phyloP scores from a whole-genome alignment of 53 echinoderm and acorn worm genomes.

The Temnopleurus reevesii region DNA sequence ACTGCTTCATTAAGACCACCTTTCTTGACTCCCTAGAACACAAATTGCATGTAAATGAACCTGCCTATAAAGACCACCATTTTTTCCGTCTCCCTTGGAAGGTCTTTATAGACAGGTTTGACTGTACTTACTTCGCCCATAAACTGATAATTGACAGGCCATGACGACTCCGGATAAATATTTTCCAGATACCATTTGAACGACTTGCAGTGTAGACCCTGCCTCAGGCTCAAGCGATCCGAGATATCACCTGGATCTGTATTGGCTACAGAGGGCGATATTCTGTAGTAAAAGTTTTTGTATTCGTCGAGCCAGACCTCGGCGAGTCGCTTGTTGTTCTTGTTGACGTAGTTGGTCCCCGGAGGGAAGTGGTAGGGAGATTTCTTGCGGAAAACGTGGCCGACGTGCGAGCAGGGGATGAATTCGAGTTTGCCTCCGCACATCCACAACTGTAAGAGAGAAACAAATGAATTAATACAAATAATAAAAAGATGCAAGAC shows the following conservation, averaged over 20 bases:
- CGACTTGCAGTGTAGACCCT: slow-evolving; percentile 80
- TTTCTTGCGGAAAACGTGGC: slow-evolving; percentile 97
- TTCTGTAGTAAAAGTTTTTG: slow-evolving; percentile 96
- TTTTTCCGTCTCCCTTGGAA: too few relatives aligned
- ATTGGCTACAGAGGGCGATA: slow-evolving; percentile 95
- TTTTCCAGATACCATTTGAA: slow-evolving; percentile 99
- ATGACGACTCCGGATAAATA: slow-evolving; percentile 96
- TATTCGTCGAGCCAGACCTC: slow-evolving; percentile 99
- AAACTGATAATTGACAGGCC: slow-evolving; percentile 96
- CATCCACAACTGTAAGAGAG: slow-evolving; percentile 89
- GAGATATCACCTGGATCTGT: slow-evolving; percentile 93
- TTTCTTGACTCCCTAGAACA: too few relatives aligned
- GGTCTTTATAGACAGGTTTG: too few relatives aligned
- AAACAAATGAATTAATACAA: too few relatives aligned
- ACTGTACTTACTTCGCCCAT: slow-evolving; percentile 97
- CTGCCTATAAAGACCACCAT: too few relatives aligned
- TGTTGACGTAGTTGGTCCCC: slow-evolving; percentile 97
- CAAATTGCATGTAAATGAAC: too few relatives aligned
- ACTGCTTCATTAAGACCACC: too few relatives aligned
- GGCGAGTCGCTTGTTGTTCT: slow-evolving; percentile 93
- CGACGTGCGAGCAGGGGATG: slow-evolving; percentile 97
- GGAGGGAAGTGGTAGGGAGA: slow-evolving; percentile 98
- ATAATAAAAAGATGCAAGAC: too few relatives aligned
- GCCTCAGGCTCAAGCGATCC: slow-evolving; percentile 71
- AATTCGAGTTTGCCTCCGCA: slow-evolving; percentile 97